Percentiles rank a stretch among this genome's conserved stretches.
phyloP scores from a whole-genome alignment of 2,888 invertebrate genomes.

The Oasisia sp. region DNA sequence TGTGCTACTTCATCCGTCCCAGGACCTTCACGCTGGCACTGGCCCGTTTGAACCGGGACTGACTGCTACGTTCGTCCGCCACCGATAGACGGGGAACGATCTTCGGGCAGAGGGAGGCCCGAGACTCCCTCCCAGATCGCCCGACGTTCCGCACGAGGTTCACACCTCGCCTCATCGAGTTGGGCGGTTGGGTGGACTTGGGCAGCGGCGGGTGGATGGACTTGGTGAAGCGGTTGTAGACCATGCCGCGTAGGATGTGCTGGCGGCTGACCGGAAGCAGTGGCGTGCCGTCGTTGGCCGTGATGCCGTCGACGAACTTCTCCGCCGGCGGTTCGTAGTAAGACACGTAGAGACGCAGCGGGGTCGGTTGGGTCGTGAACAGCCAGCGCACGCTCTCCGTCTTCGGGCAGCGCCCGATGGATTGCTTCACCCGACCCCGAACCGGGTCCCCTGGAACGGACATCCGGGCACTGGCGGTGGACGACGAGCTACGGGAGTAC shows the following conservation, averaged over 20 bases:
- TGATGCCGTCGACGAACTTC: conserved; percentile 23
- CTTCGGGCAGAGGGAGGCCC: neutral
- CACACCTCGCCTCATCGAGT: neutral
- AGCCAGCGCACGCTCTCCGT: conserved; percentile 18
- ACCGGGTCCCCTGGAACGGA: neutral
- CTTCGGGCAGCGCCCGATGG: conserved; percentile 14
- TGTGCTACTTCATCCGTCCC: neutral
- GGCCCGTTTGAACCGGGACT: neutral
- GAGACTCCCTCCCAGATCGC: neutral
- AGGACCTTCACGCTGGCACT: neutral
- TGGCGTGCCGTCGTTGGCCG: neutral
- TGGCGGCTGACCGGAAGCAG: conserved; percentile 13
- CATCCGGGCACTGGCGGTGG: neutral
- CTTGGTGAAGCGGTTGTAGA: conserved; percentile 19
- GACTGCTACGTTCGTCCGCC: neutral
- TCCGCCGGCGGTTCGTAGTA: conserved; percentile 22
- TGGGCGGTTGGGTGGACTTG: neutral
- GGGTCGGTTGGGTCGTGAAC: conserved; percentile 8
- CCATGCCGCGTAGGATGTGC: conserved; percentile 22
- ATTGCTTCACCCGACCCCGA: neutral
- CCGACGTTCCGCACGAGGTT: neutral
- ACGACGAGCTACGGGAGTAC: neutral
- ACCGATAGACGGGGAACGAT: neutral
- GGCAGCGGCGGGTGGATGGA: neutral
- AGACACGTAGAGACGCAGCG: conserved; percentile 19